Conservation (phyloP, 2,797 vertebrate species). For the Acanthopagrus latus region DNA sequence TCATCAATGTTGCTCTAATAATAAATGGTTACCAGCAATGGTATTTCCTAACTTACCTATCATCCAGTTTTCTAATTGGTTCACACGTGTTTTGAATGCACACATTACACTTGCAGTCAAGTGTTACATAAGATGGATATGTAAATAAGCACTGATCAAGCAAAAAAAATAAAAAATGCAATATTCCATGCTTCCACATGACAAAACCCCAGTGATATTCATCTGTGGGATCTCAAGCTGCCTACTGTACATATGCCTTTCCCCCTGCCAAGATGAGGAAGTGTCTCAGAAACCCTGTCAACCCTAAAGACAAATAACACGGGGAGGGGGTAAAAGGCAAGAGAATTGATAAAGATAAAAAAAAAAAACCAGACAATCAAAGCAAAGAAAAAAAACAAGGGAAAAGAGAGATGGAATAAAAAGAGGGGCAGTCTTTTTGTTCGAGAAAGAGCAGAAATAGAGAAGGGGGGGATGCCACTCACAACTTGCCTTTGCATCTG, state of each 20-base stretch:
- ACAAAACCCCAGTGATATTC: slow-evolving; percentile 41
- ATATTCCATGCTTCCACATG: slow-evolving; percentile 51
- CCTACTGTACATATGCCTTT: slow-evolving; percentile 51
- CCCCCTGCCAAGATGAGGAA: slow-evolving; percentile 50
- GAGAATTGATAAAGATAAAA: slow-evolving; percentile 75
- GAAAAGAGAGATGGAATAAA: slow-evolving; percentile 57
- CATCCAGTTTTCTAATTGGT: neutral
- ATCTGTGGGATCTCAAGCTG: slow-evolving; percentile 57
- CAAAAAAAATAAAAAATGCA: slow-evolving; percentile 35
- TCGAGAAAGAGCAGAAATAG: slow-evolving; percentile 62
- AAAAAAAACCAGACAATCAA: slow-evolving; percentile 66
- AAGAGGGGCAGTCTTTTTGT: slow-evolving; percentile 56
- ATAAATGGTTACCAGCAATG: neutral
- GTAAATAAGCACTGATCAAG: slow-evolving; percentile 21
- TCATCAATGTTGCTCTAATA: neutral
- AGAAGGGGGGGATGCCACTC: slow-evolving; percentile 67
- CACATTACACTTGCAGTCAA: slow-evolving; percentile 2
- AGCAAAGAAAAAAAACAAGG: slow-evolving; percentile 65
- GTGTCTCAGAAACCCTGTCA: slow-evolving; percentile 64
- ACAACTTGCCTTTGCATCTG: slow-evolving; percentile 80
- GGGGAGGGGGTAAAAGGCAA: slow-evolving; percentile 60
- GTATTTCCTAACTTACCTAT: neutral
- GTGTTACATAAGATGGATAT: slow-evolving; percentile 1
- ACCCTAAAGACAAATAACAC: slow-evolving; percentile 68
- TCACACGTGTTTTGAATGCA: neutral